Evolutionary conservation across 2,113 vertebrate genomes (phyloP).

Genomic region (Ophthalmolycus amberensis): DNA sequence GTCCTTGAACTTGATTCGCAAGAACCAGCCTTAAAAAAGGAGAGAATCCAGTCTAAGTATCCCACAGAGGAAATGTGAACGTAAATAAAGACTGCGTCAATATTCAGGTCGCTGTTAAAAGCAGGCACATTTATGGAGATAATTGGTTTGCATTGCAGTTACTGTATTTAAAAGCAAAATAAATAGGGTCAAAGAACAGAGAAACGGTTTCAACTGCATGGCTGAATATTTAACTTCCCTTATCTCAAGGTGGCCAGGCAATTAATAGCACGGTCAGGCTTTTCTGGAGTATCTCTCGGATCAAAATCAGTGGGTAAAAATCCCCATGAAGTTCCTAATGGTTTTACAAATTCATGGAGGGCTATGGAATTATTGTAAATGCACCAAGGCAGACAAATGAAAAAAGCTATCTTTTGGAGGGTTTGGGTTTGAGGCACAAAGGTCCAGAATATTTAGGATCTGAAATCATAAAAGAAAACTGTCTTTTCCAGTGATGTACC

Average conservation of each 20-base stretch:
- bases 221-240: slow-evolving; percentile 60
- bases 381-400: slow-evolving; percentile 31
- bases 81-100: slow-evolving; percentile 56
- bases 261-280: slow-evolving; percentile 42
- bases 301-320: slow-evolving; percentile 65
- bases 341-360: slow-evolving; percentile 63
- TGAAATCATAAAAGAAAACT: slow-evolving; percentile 1
- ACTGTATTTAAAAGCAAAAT: slow-evolving; percentile 62
- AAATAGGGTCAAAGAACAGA: slow-evolving; percentile 49
- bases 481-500: not conserved
- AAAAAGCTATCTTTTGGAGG: slow-evolving; percentile 17
- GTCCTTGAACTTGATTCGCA: slow-evolving; percentile 71
- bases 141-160: slow-evolving; percentile 70
- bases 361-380: slow-evolving; percentile 57
- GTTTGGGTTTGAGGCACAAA: slow-evolving; percentile 35
- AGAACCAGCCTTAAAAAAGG: slow-evolving; percentile 51
- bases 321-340: slow-evolving; percentile 72
- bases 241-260: slow-evolving; percentile 74
- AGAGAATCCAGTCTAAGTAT: slow-evolving; percentile 49
- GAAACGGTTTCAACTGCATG: slow-evolving; percentile 36
- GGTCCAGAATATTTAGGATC: slow-evolving; percentile 32
- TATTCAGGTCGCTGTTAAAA: slow-evolving; percentile 68
- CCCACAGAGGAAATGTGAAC: slow-evolving; percentile 67
- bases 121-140: slow-evolving; percentile 62
- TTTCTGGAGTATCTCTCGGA: slow-evolving; percentile 58